These are phyloP conservation scores for Eurytemora carolleeae DNA, from an alignment of 1,140 invertebrate species.

Conservation along the genomic window DNA sequence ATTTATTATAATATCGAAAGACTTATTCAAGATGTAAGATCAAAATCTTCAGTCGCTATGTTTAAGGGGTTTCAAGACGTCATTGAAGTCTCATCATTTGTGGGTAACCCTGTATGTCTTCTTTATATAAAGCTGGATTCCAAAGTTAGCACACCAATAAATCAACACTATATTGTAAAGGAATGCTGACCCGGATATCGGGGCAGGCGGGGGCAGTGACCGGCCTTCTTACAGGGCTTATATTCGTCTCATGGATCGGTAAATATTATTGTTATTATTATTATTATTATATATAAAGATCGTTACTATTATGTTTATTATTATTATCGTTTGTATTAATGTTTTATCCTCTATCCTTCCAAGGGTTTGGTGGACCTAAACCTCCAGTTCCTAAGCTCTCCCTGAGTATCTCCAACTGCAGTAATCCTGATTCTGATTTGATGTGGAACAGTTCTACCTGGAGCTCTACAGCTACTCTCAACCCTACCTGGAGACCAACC, in stretches of 20 bases:
- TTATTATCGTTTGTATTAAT: slow-evolving; percentile 42
- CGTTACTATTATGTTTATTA: slow-evolving; percentile 38
- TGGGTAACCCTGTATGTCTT: neutral
- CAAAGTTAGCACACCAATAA: too few relatives aligned
- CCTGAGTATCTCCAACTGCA: slow-evolving; percentile 1
- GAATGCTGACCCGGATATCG: neutral
- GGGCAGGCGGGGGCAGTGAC: slow-evolving; percentile 4
- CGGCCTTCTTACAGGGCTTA: neutral
- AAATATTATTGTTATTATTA: slow-evolving; percentile 8
- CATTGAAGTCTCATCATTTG: neutral
- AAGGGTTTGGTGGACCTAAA: slow-evolving; percentile 54
- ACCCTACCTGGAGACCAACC: neutral
- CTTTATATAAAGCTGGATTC: too few relatives aligned
- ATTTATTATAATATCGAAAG: neutral
- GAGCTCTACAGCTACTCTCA: neutral
- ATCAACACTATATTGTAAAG: slow-evolving; percentile 2
- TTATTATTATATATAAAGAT: slow-evolving; percentile 11
- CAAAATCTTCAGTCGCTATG: neutral
- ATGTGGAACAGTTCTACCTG: neutral
- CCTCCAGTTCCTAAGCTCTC: slow-evolving; percentile 36
- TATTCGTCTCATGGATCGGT: slow-evolving; percentile 4
- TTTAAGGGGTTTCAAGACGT: neutral
- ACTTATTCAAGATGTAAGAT: neutral
- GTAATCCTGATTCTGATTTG: slow-evolving; percentile 3
- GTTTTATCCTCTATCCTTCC: slow-evolving; percentile 52